phyloP scores from a whole-genome alignment of 2,888 invertebrate genomes.

The Mechanitis mazaeus region DNA sequence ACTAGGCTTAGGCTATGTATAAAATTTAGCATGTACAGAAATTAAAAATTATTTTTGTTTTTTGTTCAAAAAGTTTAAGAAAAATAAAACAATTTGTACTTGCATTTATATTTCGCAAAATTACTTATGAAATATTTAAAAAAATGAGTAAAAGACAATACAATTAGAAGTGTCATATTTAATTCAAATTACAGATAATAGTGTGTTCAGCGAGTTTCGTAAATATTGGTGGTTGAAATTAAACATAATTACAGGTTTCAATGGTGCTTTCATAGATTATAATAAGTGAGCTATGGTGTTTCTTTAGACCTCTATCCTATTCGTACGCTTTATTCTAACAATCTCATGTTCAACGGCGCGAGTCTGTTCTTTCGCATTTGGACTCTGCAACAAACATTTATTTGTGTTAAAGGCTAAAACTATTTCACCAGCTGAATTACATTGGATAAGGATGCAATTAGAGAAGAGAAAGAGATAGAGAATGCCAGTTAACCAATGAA shows the following conservation, averaged over 20 bases:
- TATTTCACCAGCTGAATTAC: background rate
- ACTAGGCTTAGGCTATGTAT: too few species aligned
- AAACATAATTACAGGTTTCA: slow-evolving; percentile 25
- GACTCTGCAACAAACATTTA: slow-evolving; percentile 9
- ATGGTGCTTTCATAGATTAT: slow-evolving; percentile 17
- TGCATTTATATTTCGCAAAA: too few species aligned
- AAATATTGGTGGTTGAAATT: slow-evolving; percentile 24
- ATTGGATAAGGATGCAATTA: too few species aligned
- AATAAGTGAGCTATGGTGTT: slow-evolving; percentile 2
- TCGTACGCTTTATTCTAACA: background rate
- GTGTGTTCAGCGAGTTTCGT: slow-evolving; percentile 15
- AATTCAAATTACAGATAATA: slow-evolving; percentile 18
- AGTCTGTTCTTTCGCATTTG: slow-evolving; percentile 2
- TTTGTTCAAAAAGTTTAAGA: too few species aligned
- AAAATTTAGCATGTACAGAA: too few species aligned
- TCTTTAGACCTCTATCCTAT: background rate
- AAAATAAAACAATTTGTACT: too few species aligned
- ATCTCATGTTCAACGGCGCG: background rate
- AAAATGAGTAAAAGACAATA: too few species aligned
- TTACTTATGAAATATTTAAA: too few species aligned
- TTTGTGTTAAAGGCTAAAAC: background rate
- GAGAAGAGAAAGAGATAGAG: too few species aligned
- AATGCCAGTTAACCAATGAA: too few species aligned
- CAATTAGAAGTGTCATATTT: background rate
- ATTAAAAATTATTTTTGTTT: too few species aligned